Evolutionary conservation across 2,888 invertebrate species (phyloP), one percentile per base, ranked within the genome.

Genomic region (Acleris literana): DNA sequence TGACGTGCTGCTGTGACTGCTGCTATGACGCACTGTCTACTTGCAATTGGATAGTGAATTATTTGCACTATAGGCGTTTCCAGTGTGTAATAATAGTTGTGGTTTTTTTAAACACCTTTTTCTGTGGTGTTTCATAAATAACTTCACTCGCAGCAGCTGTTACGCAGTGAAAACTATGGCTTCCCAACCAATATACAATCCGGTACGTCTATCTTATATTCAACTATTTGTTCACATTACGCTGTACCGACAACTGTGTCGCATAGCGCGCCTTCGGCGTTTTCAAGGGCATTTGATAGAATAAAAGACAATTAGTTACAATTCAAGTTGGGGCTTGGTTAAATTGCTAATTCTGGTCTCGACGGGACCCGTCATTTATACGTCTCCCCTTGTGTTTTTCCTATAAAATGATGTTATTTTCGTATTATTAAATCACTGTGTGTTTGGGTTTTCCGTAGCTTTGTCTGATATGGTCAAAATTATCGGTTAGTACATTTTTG

Each of bases 131-230:
- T 63, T 18, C 68, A 71, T 60, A 62, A 55, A 70, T 70, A 70
- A 16, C 3, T 5, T n/a, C 17, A 17, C 46, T 1, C 17, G 46
- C 58, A 64, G 54, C 64, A 71, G 48, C 49, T 48, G 53, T 59
- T 54, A 57, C 25, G 25, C 58, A 39, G 64, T 44, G 51, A 69
- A 73, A 70, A 78, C 70, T 63, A 91, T 91, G 91, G 83, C 88
- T 65, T 80, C 83, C 64, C 82, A 81, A 68, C 84, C 87, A 2
- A 88, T 91, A 33, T 91, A 88, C 80, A 90, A 83, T 70, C 91
- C 91, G 69, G 91, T 92, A 77, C 85, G 91, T 82, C 59, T 54
- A 62, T 70, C 65, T 53, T 69, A 20, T 62, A 63, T 67, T 70
- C 54, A 60, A 17, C 2, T 65, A 60, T 61, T 49, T 67, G 68